phyloP scores from a whole-genome alignment of 2,113 vertebrate species.

The Lepus americanus region DNA sequence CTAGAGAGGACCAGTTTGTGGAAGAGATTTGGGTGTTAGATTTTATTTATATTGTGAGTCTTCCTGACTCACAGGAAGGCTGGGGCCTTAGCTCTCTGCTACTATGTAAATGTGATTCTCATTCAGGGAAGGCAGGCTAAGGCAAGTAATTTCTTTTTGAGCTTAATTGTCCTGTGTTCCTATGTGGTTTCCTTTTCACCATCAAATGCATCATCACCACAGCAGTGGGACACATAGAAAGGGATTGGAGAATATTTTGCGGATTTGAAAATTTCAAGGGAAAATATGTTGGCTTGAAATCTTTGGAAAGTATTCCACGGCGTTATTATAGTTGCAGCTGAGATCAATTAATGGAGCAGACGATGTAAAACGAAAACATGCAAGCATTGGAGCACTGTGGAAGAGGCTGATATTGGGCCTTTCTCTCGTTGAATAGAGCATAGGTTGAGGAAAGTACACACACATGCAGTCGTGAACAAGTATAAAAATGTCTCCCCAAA shows the following conservation, averaged over 20 bases:
- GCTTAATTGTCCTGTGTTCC: neutral
- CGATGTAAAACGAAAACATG: conserved; percentile 18
- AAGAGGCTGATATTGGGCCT: neutral
- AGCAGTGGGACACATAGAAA: conserved; percentile 30
- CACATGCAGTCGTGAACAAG: neutral
- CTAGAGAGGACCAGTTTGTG: neutral
- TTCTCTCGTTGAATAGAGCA: neutral
- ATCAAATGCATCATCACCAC: conserved; percentile 37
- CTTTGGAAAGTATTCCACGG: conserved; percentile 44
- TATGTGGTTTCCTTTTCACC: conserved; percentile 15
- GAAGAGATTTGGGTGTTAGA: neutral
- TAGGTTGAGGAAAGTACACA: neutral
- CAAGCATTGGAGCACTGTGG: neutral
- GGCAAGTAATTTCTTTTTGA: conserved; percentile 47
- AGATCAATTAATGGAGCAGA: conserved; percentile 42
- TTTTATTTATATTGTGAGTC: neutral
- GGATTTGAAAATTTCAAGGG: conserved; percentile 61
- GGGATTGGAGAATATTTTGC: conserved; percentile 54
- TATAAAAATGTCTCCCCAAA: neutral
- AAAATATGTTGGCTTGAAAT: conserved; percentile 67
- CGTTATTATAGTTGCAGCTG: conserved; percentile 49
- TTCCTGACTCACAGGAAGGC: neutral
- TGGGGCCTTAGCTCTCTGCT: neutral
- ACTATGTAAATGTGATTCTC: neutral
- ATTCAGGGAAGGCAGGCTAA: neutral